Evolutionary conservation across 2,797 vertebrate genomes (phyloP), one percentile per base, ranked within the genome.

Genomic region (Hemitrygon akajei): DNA sequence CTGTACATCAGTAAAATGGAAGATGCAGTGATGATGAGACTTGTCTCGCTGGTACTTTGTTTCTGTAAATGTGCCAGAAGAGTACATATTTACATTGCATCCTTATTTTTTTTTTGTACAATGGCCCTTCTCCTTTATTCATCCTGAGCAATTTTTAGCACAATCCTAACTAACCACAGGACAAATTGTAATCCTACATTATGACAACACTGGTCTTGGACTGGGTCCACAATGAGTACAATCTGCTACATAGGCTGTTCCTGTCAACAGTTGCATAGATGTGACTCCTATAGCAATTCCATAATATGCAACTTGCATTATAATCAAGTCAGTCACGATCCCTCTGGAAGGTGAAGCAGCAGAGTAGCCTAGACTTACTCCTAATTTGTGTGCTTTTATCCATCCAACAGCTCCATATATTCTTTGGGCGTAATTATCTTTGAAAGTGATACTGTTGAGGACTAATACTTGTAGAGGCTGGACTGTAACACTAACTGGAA

Each of bases 1-100:
- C 69, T 73, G 22, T 73, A 93, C 89, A 92, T 56, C 91, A 75
- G 66, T 73, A 93, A 93, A 93, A 56, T 56, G 71, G 71, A 75
- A 93, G 91, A 58, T 47, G 66, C 40, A 14, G 71, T 75, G 91
- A 47, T 47, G 58, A 66, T 27, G 37, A 92, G 91, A 56, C 71
- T 47, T 73, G 40, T 30, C 75, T 75, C 27, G 27, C 91, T 73
- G 40, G 71, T 92, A 56, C 91, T 73, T 91, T 30, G 63, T 91
- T 91, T 27, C 20, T 69, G 87, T 40, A 37, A 91, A 69, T 40
- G 66, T 10, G 34, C 56, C 82, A 86, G 25, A 60, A 60, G 58
- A 3, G 11, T 86, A 30, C 25, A 10, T 86, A 60, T 86, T 60
- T 60, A 60, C 56, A n/a, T 86, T 58, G 56, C 56, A 60, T 86